These are phyloP conservation scores for Eospalax fontanierii DNA, from an alignment of 2,797 vertebrate species.

Conservation along the genomic window DNA sequence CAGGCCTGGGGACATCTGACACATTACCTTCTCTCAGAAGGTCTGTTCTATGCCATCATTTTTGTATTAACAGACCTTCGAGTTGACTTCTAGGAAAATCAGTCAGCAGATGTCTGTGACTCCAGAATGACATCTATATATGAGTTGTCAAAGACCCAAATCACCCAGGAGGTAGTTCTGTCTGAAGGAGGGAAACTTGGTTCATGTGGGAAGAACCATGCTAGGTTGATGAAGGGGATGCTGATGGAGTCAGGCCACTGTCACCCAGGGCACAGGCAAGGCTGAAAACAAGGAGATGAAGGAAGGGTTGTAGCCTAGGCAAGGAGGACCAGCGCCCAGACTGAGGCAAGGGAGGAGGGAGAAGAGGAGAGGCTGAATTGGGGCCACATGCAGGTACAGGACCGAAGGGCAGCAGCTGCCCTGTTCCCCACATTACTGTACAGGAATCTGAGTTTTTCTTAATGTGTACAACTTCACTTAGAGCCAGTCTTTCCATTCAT, in stretches of 20 bases:
- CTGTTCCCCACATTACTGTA: background rate
- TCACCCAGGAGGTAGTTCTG: background rate
- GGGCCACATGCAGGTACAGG: background rate
- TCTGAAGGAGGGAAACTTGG: background rate
- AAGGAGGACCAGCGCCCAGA: background rate
- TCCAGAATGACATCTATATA: background rate
- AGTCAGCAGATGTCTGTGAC: background rate
- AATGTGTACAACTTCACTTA: background rate
- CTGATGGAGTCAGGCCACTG: background rate
- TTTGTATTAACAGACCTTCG: background rate
- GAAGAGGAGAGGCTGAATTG: too few relatives aligned
- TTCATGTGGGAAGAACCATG: background rate
- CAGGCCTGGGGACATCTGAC: background rate
- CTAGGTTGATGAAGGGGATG: background rate
- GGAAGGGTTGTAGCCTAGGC: background rate
- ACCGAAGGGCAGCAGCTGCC: too few relatives aligned
- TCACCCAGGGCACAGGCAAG: background rate
- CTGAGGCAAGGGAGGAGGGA: background rate
- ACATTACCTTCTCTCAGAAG: background rate
- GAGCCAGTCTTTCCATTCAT: background rate
- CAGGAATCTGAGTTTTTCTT: background rate
- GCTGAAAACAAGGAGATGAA: background rate
- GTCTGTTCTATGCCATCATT: background rate
- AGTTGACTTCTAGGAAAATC: background rate
- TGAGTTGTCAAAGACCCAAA: background rate